These are phyloP conservation scores for Pteronotus mesoamericanus DNA, from an alignment of 2,797 vertebrate genomes.

Conservation along the genomic window DNA sequence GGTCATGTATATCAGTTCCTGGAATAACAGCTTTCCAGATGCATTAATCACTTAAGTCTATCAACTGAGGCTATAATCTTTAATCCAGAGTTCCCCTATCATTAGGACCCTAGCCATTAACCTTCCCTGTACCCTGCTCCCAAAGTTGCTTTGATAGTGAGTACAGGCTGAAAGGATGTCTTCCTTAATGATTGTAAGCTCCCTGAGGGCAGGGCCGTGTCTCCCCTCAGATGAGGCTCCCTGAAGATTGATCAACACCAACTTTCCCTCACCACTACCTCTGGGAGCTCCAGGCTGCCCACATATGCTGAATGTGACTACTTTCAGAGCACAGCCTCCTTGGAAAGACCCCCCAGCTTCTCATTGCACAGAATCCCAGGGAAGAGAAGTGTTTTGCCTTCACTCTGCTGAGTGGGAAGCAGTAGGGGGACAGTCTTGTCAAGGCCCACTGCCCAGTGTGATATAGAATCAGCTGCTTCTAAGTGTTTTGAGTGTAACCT, in stretches of 20 bases:
- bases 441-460: neutral
- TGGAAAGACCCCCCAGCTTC: neutral
- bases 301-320: neutral
- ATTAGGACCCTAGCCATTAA: neutral
- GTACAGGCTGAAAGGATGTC: too few species aligned
- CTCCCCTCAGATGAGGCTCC: neutral
- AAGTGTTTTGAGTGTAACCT: neutral
- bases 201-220: neutral
- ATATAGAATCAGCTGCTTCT: neutral
- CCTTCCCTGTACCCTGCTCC: neutral
- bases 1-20: too few species aligned
- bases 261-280: neutral
- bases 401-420: neutral
- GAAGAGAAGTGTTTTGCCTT: neutral
- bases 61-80: too few species aligned
- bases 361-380: neutral
- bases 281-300: neutral
- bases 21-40: too few species aligned
- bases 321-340: neutral
- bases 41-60: too few species aligned
- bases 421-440: too few species aligned
- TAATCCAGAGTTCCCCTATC: too few species aligned
- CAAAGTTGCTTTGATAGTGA: fast-evolving
- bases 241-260: neutral
- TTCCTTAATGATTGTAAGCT: neutral